Evolutionary conservation across 2,113 vertebrate species (phyloP).

Genomic region (Sapajus apella): DNA sequence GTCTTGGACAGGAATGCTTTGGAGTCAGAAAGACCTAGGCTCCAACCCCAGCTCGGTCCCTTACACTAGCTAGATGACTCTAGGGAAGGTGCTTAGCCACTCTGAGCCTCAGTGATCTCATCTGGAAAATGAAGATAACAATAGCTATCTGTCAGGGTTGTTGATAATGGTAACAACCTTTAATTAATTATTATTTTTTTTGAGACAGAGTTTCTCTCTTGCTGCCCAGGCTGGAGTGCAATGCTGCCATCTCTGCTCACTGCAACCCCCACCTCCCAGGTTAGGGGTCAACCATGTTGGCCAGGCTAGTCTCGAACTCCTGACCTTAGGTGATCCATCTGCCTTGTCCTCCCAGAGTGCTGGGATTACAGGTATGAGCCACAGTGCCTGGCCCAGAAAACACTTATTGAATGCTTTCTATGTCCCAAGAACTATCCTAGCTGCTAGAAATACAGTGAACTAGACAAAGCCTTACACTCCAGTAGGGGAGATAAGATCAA

Average conservation of each 20-base stretch:
- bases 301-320: no score
- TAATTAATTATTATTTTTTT: no score
- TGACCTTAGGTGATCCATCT: no score
- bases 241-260: no score
- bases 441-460: not conserved
- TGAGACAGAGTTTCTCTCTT: no score
- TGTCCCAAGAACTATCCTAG: not conserved
- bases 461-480: not conserved
- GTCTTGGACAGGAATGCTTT: not conserved
- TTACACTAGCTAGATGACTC: not conserved
- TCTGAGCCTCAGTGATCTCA: not conserved
- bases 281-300: no score
- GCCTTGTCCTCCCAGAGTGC: no score
- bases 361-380: no score
- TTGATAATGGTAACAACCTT: not conserved
- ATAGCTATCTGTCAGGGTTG: not conserved
- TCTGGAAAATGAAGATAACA: not conserved
- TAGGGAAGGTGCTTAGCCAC: not conserved
- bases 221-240: no score
- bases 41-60: not conserved
- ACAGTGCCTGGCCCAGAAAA: not conserved
- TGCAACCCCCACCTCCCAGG: no score
- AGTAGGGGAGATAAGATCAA: not conserved
- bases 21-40: not conserved
- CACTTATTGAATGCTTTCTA: not conserved